These are phyloP conservation scores for Montipora cactus DNA, from an alignment of 64 coral and sea anemone genomes.

Conservation along the genomic window DNA sequence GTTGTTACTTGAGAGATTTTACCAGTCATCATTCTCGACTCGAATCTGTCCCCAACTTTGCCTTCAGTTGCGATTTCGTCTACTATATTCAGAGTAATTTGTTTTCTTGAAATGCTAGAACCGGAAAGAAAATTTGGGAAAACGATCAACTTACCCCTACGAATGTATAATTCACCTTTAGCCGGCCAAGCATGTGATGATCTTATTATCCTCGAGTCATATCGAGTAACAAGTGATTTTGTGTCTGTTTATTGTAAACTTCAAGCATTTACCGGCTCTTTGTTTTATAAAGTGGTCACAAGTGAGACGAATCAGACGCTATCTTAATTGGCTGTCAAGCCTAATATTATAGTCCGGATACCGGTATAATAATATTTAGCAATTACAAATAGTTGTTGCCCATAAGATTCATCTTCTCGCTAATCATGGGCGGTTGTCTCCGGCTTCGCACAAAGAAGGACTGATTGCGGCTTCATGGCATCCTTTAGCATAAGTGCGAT, in stretches of 20 bases:
- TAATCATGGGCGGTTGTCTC: background rate
- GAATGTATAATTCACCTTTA: slow-evolving; percentile 19
- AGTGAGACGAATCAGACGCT: slow-evolving; percentile 33
- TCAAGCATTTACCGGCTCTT: slow-evolving; percentile 76
- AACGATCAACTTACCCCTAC: background rate
- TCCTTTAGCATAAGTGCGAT: slow-evolving; percentile 1
- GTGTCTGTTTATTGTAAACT: slow-evolving; percentile 52
- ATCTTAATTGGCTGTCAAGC: slow-evolving; percentile 82
- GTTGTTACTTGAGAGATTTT: background rate
- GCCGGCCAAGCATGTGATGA: slow-evolving; percentile 50
- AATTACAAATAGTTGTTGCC: slow-evolving; percentile 41
- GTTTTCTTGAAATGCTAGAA: background rate
- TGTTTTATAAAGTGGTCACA: slow-evolving; percentile 66
- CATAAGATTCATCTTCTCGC: background rate
- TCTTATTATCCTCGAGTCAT: slow-evolving; percentile 20
- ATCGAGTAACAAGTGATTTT: slow-evolving; percentile 15
- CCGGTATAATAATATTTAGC: slow-evolving; percentile 45
- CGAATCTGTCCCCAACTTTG: background rate
- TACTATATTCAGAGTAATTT: background rate
- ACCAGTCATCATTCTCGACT: background rate
- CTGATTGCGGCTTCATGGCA: background rate
- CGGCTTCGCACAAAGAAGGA: background rate
- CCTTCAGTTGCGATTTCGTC: background rate
- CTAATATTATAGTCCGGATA: slow-evolving; percentile 47
- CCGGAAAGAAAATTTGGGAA: slow-evolving; percentile 24